Percentiles rank a stretch among this genome's conserved stretches.
phyloP scores from a whole-genome alignment of 2,113 vertebrate species.

The Oenanthe melanoleuca region DNA sequence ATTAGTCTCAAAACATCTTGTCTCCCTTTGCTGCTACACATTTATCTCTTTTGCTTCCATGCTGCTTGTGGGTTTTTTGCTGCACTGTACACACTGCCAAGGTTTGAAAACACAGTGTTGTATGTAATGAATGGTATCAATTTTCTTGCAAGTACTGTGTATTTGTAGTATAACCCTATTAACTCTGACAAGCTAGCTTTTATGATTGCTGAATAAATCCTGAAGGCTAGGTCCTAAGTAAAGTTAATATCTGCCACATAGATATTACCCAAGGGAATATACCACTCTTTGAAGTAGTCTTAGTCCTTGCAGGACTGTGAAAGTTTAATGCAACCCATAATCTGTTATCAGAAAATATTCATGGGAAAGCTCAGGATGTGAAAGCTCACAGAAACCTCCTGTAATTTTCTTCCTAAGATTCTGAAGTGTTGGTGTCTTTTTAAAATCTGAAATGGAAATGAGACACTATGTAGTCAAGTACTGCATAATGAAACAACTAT shows the following conservation, averaged over 20 bases:
- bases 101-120: not conserved
- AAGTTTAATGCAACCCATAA: not conserved
- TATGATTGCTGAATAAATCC: constrained; percentile 11
- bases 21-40: not conserved
- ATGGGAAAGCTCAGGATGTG: not conserved
- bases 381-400: not conserved
- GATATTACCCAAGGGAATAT: not conserved
- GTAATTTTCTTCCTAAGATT: not conserved
- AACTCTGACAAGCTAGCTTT: constrained; percentile 5
- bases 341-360: not conserved
- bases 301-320: not conserved
- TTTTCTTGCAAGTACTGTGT: not conserved
- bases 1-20: not conserved
- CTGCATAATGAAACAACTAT: not conserved
- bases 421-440: not conserved
- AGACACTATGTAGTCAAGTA: not conserved
- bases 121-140: not conserved
- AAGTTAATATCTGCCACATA: not conserved
- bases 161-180: not conserved
- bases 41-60: not conserved
- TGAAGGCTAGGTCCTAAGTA: not conserved
- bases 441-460: not conserved
- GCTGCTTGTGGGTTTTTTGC: not conserved
- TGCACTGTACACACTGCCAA: not conserved
- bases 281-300: not conserved